These are phyloP conservation scores for Leptatherina wallacei DNA, from an alignment of 2,797 vertebrate genomes.

Conservation along the genomic window DNA sequence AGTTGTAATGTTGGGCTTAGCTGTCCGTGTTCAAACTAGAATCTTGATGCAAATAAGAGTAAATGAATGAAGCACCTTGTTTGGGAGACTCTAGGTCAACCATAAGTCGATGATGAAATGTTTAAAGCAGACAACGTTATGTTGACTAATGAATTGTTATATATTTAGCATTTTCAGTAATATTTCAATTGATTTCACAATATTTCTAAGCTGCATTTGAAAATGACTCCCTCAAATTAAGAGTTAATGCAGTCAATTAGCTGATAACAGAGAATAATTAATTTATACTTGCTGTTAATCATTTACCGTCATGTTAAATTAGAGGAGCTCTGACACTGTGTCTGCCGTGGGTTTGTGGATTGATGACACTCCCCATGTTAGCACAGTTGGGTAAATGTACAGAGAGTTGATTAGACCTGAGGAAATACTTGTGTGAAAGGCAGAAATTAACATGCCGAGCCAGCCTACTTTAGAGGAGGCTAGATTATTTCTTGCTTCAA, in stretches of 20 bases:
- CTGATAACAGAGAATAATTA: neutral
- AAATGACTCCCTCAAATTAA: neutral
- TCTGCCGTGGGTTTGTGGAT: neutral
- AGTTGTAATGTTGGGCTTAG: neutral
- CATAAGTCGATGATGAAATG: too few relatives aligned
- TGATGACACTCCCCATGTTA: neutral
- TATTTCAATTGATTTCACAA: neutral
- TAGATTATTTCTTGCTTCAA: too few relatives aligned
- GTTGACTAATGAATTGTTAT: neutral
- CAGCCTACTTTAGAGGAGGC: neutral
- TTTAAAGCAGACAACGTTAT: neutral
- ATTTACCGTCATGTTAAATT: neutral
- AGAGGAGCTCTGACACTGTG: neutral
- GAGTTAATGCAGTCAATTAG: neutral
- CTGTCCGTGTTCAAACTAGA: neutral
- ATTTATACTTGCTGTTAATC: neutral
- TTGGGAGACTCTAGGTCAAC: too few relatives aligned
- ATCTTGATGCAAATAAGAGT: neutral
- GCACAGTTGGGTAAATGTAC: conserved; percentile 1
- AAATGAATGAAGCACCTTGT: neutral
- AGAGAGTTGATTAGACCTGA: neutral
- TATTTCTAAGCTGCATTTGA: neutral
- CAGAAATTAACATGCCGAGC: neutral
- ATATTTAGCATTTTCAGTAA: neutral
- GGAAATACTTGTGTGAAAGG: neutral